Percentiles rank a stretch among this genome's conserved stretches.
phyloP scores from a whole-genome alignment of 1,140 invertebrate genomes.

The Agrilus planipennis region DNA sequence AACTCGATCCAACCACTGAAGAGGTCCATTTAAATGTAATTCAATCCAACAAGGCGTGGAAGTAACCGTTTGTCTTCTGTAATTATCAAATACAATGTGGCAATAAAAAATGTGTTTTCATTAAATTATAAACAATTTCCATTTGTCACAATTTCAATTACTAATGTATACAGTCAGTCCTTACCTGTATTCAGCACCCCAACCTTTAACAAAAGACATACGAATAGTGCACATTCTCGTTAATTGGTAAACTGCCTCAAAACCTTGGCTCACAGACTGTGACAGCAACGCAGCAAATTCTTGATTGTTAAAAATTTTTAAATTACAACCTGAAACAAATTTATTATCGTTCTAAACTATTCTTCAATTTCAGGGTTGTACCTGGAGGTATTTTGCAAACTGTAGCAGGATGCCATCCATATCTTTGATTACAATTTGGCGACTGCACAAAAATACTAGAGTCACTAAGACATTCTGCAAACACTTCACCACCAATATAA shows the following conservation, averaged over 20 bases:
- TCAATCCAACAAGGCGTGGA: conserved; percentile 99
- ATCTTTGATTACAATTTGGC: conserved; percentile 96
- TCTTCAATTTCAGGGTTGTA: conserved; percentile 30
- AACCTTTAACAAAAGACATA: conserved; percentile 99
- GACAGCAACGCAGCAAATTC: conserved; percentile 95
- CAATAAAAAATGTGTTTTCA: not conserved
- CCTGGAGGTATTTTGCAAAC: conserved; percentile 99
- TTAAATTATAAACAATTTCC: too few species aligned
- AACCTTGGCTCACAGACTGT: conserved; percentile 93
- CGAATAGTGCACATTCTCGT: conserved; percentile 98
- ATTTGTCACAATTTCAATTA: not conserved
- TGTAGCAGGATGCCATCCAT: conserved; percentile 97
- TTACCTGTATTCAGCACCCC: conserved; percentile 91
- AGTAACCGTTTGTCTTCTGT: conserved; percentile 82
- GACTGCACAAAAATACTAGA: conserved; percentile 98
- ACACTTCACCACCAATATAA: conserved; percentile 95
- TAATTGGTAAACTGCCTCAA: conserved; percentile 95
- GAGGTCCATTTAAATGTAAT: conserved; percentile 92
- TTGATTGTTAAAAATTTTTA: conserved; percentile 99
- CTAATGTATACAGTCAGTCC: not conserved
- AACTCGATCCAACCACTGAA: conserved; percentile 95
- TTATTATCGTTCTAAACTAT: too few species aligned
- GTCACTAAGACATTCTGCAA: conserved; percentile 96
- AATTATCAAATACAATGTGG: not conserved
- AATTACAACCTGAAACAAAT: conserved; percentile 73